Percentiles rank a stretch among this genome's conserved stretches.
Conservation (phyloP, 2,888 invertebrate genomes). For the Epicampocera succincta region DNA sequence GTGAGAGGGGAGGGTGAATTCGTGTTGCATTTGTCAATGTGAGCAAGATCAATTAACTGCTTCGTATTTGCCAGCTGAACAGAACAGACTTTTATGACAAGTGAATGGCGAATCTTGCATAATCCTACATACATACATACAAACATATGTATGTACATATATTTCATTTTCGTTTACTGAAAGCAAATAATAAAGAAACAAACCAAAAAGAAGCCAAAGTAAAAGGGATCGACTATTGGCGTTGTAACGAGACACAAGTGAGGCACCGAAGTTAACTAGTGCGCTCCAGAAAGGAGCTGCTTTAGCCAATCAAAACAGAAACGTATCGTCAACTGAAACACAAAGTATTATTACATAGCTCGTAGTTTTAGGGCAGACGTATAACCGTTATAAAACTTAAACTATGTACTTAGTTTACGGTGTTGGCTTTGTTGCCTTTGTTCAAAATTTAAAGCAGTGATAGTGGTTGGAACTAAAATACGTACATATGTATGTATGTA, state of each 20-base stretch:
- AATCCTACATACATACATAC: constrained; percentile 14
- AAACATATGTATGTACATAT: background rate
- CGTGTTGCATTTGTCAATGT: background rate
- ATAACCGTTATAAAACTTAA: too few species aligned
- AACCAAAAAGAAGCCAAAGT: constrained; percentile 11
- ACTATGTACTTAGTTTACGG: too few species aligned
- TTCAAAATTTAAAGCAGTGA: too few species aligned
- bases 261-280: constrained; percentile 12
- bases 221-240: constrained; percentile 27
- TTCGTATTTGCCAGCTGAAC: background rate
- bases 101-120: background rate
- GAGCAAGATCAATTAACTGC: constrained; percentile 34
- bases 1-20: background rate
- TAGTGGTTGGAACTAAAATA: too few species aligned
- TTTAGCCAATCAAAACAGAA: constrained; percentile 44
- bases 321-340: background rate
- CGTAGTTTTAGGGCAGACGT: too few species aligned
- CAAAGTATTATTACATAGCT: too few species aligned
- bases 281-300: constrained; percentile 24
- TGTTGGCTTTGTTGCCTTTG: too few species aligned
- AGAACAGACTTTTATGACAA: constrained; percentile 8
- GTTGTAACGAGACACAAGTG: constrained; percentile 15
- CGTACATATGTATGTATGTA: too few species aligned
- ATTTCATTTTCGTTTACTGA: background rate
- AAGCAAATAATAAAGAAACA: constrained; percentile 34